Evolutionary conservation across 2,888 invertebrate genomes (phyloP), one percentile per base, ranked within the genome.

Genomic region (Tigriopus californicus): DNA sequence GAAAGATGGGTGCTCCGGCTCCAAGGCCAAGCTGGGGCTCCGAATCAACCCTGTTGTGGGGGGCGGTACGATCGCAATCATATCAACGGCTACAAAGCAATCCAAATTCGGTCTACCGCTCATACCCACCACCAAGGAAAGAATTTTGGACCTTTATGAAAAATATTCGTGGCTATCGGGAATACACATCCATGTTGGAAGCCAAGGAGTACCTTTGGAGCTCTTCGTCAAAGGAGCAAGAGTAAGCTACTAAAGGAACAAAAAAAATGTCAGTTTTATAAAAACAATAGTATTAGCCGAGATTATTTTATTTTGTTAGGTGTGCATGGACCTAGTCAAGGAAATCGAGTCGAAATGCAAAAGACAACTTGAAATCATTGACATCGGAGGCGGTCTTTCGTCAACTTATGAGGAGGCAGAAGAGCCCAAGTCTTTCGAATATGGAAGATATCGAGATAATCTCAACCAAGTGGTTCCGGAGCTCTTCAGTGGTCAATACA

Each of bases 151-250:
- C 13, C 22, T 59, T 10, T 59, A 41, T 22, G 1, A 59, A 20
- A 41, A 51, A 12, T 49, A 59, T 41, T 4, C 33, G 8, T 59
- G 59, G 59, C 25, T 59, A n/a, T 52, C 24, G 22, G 59, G 52
- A 8, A 41, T 59, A n/a, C 59, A 59, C 41, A 42, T 59, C 20
- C 59, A 59, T 53, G 59, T 59, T 40, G 59, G 59, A 11, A 59
- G 59, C 41, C 59, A 59, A 20, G 51, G 59, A 42, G 59, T 59
- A 52, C 52, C 51, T 41, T 12, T 59, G 20, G 18, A 51, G 8
- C 8, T 18, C 12, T 59, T 59, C 33, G 59, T 59, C 18, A 42
- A 51, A 15, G 59, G 22, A n/a, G 44, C 56, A 5, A 56, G 44
- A 44, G 56, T 56, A n/a, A 18, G 41, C 2, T 15, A 24, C 10